Conservation (phyloP, 2,113 vertebrate genomes). For the Fregata magnificens region DNA sequence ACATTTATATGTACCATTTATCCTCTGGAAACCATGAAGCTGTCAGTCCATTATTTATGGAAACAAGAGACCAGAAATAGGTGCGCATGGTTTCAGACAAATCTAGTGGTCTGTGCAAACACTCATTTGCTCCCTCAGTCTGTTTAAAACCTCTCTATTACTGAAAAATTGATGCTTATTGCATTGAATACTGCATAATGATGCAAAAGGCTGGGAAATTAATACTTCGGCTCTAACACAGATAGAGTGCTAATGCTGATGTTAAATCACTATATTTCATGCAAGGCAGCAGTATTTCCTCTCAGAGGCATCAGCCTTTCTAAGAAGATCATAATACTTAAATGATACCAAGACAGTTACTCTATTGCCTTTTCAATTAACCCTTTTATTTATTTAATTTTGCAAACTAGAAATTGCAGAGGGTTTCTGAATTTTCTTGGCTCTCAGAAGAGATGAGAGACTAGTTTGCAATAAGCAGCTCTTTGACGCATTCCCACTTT, state of each 20-base stretch:
- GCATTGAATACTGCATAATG: not conserved
- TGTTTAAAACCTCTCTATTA: conserved; percentile 53
- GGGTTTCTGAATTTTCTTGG: not conserved
- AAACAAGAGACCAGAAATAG: conserved; percentile 64
- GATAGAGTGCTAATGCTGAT: not conserved
- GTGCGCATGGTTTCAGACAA: conserved; percentile 41
- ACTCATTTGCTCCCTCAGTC: not conserved
- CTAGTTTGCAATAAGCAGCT: not conserved
- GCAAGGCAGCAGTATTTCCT: not conserved
- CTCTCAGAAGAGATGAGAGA: not conserved
- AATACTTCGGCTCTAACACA: not conserved
- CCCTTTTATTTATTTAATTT: not conserved
- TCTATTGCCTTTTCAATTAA: conserved; percentile 2
- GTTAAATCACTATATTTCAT: not conserved
- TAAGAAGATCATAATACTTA: not conserved
- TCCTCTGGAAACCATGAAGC: conserved; percentile 30
- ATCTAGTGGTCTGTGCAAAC: conserved; percentile 41
- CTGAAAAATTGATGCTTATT: conserved; percentile 21
- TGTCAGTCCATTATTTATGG: conserved; percentile 58
- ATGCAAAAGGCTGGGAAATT: conserved; percentile 16
- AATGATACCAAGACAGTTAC: not conserved
- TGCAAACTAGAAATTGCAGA: not conserved
- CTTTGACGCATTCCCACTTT: not conserved
- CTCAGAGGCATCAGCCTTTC: not conserved
- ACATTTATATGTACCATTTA: conserved; percentile 14